Evolutionary conservation across 2,888 invertebrate genomes (phyloP), one percentile per base, ranked within the genome.

Genomic region (Tinea trinotella): DNA sequence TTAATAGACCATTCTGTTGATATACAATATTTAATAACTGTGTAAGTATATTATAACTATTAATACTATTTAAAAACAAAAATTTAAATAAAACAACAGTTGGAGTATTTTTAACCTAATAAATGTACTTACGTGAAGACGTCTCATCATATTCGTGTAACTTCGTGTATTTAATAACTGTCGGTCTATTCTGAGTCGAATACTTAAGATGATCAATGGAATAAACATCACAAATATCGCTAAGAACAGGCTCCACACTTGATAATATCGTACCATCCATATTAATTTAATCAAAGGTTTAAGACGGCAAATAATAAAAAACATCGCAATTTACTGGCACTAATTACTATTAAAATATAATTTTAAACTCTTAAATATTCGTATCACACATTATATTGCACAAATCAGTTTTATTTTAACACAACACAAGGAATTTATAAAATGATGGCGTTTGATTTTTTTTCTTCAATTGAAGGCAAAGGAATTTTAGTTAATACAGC

Each of bases 201-300:
- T 67, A 70, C 30, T 61, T 58, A 19, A 64, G 60, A 55, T 70
- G 68, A 55, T 71, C 67, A 58, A 74, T 67, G 34, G 74, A 57
- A 62, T 66, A 70, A 56, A 74, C 67, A 59, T 64, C 66, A 58
- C 66, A 69, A 54, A 74, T 64, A 60, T 69, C 65, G 59, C 64
- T 68, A 52, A 62, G 60, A 66, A 68, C 65, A 56, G 65, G 62
- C 65, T 71, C 65, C 57, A 64, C 61, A 67, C 67, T 70, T 57
- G 63, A 62, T 57, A 74, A 72, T 67, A 74, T 70, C 64, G 76
- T 68, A 69, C 76, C 73, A 75, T 81, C 81, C 83, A 83, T 84
- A 71, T 63, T 74, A 46, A n/a, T n/a, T n/a, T n/a, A 46, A 3
- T 9, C n/a, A 46, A 19, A 12, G 3, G 17, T 4, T n/a, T 12